A percentile compares a stretch with the other conserved stretches of the same genome.
These are phyloP conservation scores for Grus americana DNA, from an alignment of 2,113 vertebrate species.

Conservation along the genomic window DNA sequence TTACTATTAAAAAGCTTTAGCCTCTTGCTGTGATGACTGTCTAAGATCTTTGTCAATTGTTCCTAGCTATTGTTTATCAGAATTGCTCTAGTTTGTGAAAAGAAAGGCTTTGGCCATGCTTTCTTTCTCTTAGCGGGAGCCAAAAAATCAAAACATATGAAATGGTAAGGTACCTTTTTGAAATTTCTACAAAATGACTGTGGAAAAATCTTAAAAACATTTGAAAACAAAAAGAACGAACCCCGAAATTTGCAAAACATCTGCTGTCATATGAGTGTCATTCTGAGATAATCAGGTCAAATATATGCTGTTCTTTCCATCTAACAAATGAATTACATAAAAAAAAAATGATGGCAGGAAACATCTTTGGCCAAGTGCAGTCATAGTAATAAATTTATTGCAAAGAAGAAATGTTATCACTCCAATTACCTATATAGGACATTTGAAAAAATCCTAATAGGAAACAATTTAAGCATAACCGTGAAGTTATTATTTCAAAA, in stretches of 20 bases:
- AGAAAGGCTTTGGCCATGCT: neutral
- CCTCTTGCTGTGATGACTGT: neutral
- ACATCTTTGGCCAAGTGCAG: neutral
- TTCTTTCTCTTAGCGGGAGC: neutral
- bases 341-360: neutral
- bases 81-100: neutral
- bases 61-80: neutral
- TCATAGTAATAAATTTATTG: neutral
- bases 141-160: neutral
- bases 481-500: constrained; percentile 32
- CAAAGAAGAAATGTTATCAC: neutral
- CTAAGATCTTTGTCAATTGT: neutral
- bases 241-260: neutral
- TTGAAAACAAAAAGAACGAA: neutral
- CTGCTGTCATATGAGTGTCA: neutral
- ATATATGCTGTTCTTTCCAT: neutral
- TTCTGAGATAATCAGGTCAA: neutral
- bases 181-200: neutral
- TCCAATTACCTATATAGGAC: neutral
- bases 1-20: neutral
- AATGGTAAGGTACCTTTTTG: neutral
- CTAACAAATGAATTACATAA: neutral
- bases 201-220: neutral
- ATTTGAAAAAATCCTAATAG: neutral
- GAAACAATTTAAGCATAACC: neutral